Evolutionary conservation across 2,797 vertebrate genomes (phyloP).

Genomic region (Calcarius lapponicus): DNA sequence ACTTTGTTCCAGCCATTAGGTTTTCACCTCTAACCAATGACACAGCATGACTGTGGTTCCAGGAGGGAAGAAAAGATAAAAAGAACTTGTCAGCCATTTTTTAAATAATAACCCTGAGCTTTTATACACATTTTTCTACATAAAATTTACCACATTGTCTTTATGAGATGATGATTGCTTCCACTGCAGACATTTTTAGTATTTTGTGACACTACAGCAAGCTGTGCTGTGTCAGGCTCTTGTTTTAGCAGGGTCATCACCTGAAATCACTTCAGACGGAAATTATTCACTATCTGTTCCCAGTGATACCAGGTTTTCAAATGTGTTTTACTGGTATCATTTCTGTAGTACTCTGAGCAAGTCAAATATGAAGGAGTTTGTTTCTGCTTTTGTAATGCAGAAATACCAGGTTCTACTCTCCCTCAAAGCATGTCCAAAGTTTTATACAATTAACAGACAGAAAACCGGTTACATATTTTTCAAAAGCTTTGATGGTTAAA

Average conservation of each 20-base stretch:
- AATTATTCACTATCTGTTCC: background rate
- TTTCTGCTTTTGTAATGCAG: background rate
- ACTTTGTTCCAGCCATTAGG: background rate
- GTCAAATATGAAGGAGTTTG: background rate
- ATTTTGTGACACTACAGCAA: background rate
- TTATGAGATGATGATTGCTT: background rate
- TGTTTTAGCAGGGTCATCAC: background rate
- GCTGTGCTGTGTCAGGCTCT: background rate
- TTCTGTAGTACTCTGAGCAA: background rate
- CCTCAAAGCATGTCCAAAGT: background rate
- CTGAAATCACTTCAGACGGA: background rate
- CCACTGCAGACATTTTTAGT: background rate
- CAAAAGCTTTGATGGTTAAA: background rate
- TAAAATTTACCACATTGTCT: background rate
- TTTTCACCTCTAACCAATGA: background rate
- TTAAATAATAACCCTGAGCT: background rate
- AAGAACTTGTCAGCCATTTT: background rate
- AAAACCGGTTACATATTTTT: background rate
- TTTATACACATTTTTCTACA: background rate
- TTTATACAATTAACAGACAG: background rate
- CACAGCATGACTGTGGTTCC: background rate
- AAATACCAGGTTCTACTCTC: background rate
- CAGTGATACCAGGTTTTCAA: background rate
- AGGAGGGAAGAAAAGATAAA: background rate
- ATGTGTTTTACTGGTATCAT: background rate